Evolutionary conservation across 2,113 vertebrate genomes (phyloP), one percentile per base, ranked within the genome.

Genomic region (Misgurnus mizolepis): DNA sequence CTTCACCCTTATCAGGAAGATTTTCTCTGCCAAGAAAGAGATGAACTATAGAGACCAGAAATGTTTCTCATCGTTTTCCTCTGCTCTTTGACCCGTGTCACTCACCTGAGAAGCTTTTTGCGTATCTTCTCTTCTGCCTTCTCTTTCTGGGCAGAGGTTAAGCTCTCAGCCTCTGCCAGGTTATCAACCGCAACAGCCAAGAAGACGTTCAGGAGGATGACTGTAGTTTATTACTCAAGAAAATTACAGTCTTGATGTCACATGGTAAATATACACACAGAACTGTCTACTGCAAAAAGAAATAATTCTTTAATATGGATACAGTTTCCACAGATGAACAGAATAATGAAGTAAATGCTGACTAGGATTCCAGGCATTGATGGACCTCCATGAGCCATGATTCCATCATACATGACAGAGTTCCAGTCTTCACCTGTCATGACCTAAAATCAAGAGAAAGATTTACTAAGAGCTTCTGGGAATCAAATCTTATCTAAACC

Each of bases 161-260:
- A 89, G 81, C 95, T 98, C 88, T 98, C 96, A 0, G 96, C 96
- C 82, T 98, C 96, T 0, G 96, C 96, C 84, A 98, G 87, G 83
- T 98, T 98, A 83, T 98, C 96, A 4, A 98, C 96, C 0, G 96
- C 96, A 0, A 98, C 96, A 75, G 96, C 96, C 91, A 98, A 86
- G 88, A 98, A 98, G 67, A 98, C 96, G 0, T 97, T 98, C 15
- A 98, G 92, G 49, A 98, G 92, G 83, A 98, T 97, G 27, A 96
- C 96, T 98, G 84, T 7, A 7, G 1, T 18, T 11, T 0, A 5
- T 2, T 22, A 0, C 87, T 94, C 91, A 92, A 94, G 80, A 81
- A 80, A 73, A 67, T 61, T 4, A 53, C 17, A 9, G 12, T 45
- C 12, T 4, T 18, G 7, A 34, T 15, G 10, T 47, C 45, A 47